Percentiles rank a stretch among this genome's conserved stretches.
Conservation (phyloP, 2,797 vertebrate species). For the Arnoldichthys spilopterus region DNA sequence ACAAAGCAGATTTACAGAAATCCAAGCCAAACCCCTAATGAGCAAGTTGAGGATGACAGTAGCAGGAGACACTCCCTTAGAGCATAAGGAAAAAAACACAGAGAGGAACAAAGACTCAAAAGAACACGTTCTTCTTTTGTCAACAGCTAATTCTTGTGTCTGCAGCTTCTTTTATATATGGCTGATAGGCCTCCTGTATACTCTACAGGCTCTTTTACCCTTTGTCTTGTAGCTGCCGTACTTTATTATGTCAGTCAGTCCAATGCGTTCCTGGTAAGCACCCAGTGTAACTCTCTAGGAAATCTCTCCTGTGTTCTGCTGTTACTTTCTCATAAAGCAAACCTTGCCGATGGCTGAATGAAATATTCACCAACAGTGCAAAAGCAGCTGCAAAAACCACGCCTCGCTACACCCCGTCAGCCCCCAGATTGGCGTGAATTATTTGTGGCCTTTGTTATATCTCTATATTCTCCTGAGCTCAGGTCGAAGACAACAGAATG, state of each 20-base stretch:
- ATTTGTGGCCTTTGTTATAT: conserved; percentile 65
- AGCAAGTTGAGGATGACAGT: neutral
- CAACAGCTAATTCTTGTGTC: neutral
- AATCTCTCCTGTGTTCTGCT: conserved; percentile 64
- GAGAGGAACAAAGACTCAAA: neutral
- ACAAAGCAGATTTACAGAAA: neutral
- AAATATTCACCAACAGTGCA: conserved; percentile 77
- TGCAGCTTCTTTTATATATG: neutral
- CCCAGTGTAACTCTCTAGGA: conserved; percentile 50
- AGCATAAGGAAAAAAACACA: neutral
- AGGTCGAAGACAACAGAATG: neutral
- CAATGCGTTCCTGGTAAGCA: conserved; percentile 47
- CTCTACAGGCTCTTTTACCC: neutral
- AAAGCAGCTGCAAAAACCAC: conserved; percentile 56
- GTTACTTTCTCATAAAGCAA: conserved; percentile 72
- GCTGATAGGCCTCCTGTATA: neutral
- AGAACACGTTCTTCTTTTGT: neutral
- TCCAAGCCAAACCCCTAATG: neutral
- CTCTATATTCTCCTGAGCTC: conserved; percentile 49
- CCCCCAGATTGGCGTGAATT: conserved; percentile 59
- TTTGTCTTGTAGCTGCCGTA: neutral
- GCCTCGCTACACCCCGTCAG: conserved; percentile 37
- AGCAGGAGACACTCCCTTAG: neutral
- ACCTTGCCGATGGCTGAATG: conserved; percentile 71
- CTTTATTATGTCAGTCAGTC: neutral